Conservation (phyloP, 37 sponge, comb jelly and placozoan genomes). For the Haliclona indistincta region DNA sequence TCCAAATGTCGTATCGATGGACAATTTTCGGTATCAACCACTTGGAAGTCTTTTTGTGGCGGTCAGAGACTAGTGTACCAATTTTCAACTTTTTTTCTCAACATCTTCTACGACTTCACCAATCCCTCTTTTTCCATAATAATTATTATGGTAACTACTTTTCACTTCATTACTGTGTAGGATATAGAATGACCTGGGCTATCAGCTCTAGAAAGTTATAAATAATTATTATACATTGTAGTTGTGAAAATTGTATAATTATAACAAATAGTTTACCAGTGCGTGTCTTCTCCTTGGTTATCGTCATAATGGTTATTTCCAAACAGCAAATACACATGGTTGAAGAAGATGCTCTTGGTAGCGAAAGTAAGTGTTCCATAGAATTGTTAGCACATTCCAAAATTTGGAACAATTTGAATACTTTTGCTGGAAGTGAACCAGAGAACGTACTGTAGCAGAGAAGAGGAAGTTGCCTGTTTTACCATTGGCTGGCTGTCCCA, state of each 20-base stretch:
- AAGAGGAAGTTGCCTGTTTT: conserved; percentile 27
- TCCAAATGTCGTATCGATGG: conserved; percentile 28
- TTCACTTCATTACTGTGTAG: conserved; percentile 25
- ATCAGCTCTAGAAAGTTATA: conserved; percentile 19
- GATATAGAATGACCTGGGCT: conserved; percentile 31
- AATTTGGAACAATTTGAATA: too few relatives aligned
- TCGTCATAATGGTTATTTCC: too few relatives aligned
- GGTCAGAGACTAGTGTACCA: conserved; percentile 14
- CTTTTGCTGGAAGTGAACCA: too few relatives aligned
- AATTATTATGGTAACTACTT: too few relatives aligned
- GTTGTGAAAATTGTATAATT: too few relatives aligned
- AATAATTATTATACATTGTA: too few relatives aligned
- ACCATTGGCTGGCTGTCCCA: conserved; percentile 43
- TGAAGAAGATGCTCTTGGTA: conserved; percentile 10
- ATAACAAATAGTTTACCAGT: too few relatives aligned
- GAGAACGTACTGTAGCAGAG: conserved; percentile 18
- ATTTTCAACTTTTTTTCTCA: not conserved
- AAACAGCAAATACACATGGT: conserved; percentile 2
- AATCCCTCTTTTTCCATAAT: conserved; percentile 46
- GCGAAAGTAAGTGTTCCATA: conserved; percentile 3
- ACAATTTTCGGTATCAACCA: conserved; percentile 13
- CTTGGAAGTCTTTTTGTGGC: conserved; percentile 25
- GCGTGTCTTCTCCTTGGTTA: too few relatives aligned
- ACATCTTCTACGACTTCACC: not conserved
- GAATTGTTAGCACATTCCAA: too few relatives aligned